phyloP scores from a whole-genome alignment of 2,888 invertebrate species.

The Synanthedon tipuliformis region DNA sequence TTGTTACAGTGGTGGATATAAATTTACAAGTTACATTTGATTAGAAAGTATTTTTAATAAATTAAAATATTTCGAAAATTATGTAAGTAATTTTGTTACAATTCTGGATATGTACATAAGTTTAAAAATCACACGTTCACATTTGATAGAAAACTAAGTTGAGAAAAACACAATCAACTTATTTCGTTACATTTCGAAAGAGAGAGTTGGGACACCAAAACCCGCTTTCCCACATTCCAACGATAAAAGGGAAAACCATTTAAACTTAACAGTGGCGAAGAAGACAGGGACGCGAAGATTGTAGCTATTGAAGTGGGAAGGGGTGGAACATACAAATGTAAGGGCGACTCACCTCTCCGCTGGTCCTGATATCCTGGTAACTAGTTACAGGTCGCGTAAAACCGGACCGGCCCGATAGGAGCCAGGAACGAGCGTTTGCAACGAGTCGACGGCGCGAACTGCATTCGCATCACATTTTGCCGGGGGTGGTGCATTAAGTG shows the following conservation, averaged over 20 bases:
- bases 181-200: conserved; percentile 50
- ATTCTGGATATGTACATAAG: too few species aligned
- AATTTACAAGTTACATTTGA: too few species aligned
- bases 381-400: conserved; percentile 64
- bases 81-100: too few species aligned
- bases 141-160: too few species aligned
- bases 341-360: conserved; percentile 51
- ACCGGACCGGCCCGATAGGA: conserved; percentile 26
- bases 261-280: conserved; percentile 24
- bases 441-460: conserved; percentile 44
- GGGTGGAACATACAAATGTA: conserved; percentile 41
- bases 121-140: too few species aligned
- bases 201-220: conserved; percentile 63
- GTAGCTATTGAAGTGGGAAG: conserved; percentile 27
- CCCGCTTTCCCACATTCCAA: conserved; percentile 65
- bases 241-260: conserved; percentile 64
- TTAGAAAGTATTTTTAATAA: too few species aligned
- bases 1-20: too few species aligned
- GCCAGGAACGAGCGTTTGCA: conserved; percentile 46
- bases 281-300: conserved; percentile 34
- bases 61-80: too few species aligned
- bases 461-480: conserved; percentile 43
- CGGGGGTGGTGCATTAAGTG: conserved; percentile 63
- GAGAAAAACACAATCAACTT: too few species aligned
- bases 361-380: conserved; percentile 55